Evolutionary conservation across 2,888 invertebrate species (phyloP).

Genomic region (Eilema caniola): DNA sequence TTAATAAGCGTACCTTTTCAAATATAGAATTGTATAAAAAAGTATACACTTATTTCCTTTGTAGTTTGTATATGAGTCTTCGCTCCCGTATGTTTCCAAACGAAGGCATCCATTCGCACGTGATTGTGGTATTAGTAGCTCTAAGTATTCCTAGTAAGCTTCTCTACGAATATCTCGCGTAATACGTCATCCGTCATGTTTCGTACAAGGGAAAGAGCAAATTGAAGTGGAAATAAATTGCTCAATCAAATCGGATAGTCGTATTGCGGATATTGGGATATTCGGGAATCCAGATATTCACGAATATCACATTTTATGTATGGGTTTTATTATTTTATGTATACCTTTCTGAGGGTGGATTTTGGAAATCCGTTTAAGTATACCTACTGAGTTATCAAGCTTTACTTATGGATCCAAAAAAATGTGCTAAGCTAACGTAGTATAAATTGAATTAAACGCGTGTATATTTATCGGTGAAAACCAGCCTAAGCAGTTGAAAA

Average conservation of each 20-base stretch:
- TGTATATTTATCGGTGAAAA: no score
- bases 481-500: no score
- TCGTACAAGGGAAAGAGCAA: background rate
- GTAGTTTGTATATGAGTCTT: no score
- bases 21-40: background rate
- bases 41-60: background rate
- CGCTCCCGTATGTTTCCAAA: slow-evolving; percentile 10
- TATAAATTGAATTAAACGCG: no score
- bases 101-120: slow-evolving; percentile 14
- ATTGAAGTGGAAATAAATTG: background rate
- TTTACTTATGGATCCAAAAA: no score
- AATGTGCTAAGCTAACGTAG: no score
- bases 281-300: background rate
- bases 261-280: background rate
- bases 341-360: no score
- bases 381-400: no score
- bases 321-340: no score
- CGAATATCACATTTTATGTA: no score
- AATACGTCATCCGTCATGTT: background rate
- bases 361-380: no score
- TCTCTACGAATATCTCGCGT: slow-evolving; percentile 10
- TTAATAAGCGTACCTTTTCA: no score
- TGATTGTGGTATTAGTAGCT: slow-evolving; percentile 19
- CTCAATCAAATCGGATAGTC: background rate
- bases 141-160: slow-evolving; percentile 11